phyloP scores from a whole-genome alignment of 1,140 invertebrate species.

The Saxidomus purpurata region DNA sequence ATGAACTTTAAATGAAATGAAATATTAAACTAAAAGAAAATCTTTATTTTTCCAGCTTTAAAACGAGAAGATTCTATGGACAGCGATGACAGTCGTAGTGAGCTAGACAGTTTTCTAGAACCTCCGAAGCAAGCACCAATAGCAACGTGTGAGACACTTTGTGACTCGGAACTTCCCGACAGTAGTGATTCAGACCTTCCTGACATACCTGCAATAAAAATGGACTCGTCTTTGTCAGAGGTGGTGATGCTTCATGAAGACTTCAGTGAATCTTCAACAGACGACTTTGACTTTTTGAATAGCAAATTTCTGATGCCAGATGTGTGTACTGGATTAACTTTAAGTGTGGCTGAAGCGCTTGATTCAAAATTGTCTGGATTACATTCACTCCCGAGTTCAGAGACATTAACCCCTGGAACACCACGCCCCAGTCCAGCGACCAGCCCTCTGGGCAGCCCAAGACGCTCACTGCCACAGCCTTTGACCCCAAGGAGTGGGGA shows the following conservation, averaged over 20 bases:
- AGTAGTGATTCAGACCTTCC: conserved; percentile 64
- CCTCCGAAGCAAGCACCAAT: conserved; percentile 84
- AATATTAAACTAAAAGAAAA: too few relatives aligned
- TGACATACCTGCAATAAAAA: conserved; percentile 77
- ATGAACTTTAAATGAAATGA: too few relatives aligned
- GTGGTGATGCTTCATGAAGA: conserved; percentile 43
- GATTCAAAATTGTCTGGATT: conserved; percentile 74
- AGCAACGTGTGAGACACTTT: conserved; percentile 85
- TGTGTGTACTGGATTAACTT: conserved; percentile 75
- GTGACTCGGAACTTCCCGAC: conserved; percentile 77
- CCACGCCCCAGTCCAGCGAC: conserved; percentile 78
- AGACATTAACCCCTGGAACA: conserved; percentile 88
- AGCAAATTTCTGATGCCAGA: conserved; percentile 74
- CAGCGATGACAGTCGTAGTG: conserved; percentile 80
- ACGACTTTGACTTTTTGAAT: conserved; percentile 64
- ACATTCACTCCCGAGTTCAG: conserved; percentile 88
- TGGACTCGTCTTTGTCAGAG: conserved; percentile 65
- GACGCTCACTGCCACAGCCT: conserved; percentile 66
- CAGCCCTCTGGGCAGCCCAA: conserved; percentile 76
- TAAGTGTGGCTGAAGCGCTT: conserved; percentile 59
- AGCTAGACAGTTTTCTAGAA: conserved; percentile 74
- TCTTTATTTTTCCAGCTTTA: conserved; percentile 80
- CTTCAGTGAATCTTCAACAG: conserved; percentile 64
- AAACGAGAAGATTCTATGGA: conserved; percentile 76
- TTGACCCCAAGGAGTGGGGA: conserved; percentile 71